Evolutionary conservation across 2,888 invertebrate species (phyloP).

Genomic region (Leptothorax acervorum): DNA sequence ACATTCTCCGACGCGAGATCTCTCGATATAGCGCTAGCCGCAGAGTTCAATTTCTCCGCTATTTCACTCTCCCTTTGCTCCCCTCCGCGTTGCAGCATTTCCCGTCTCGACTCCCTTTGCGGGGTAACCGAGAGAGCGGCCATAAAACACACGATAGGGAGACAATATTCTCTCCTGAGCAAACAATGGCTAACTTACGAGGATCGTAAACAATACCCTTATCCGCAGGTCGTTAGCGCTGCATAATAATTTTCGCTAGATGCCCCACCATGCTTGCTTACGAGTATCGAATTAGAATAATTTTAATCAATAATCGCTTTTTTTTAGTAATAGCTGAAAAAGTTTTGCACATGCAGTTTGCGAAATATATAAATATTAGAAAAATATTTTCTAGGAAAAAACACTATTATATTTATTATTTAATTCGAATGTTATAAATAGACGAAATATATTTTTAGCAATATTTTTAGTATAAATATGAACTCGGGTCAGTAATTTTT

Average conservation of each 20-base stretch:
- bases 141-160: slow-evolving; percentile 78
- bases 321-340: not conserved
- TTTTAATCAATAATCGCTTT: slow-evolving; percentile 20
- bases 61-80: slow-evolving; percentile 54
- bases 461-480: not conserved
- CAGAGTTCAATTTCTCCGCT: slow-evolving; percentile 58
- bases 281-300: slow-evolving; percentile 50
- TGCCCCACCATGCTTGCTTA: slow-evolving; percentile 45
- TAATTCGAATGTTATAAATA: not conserved
- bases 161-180: slow-evolving; percentile 77
- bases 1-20: slow-evolving; percentile 61
- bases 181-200: slow-evolving; percentile 78
- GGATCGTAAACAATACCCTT: slow-evolving; percentile 78
- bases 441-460: not conserved
- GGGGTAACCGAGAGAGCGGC: slow-evolving; percentile 64
- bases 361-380: not conserved
- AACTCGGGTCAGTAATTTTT: not conserved
- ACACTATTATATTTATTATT: not conserved
- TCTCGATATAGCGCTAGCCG: slow-evolving; percentile 60
- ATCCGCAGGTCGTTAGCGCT: slow-evolving; percentile 78
- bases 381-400: not conserved
- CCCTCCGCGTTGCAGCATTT: slow-evolving; percentile 53
- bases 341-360: not conserved
- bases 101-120: slow-evolving; percentile 42
- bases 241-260: slow-evolving; percentile 76